Percentiles rank a stretch among this genome's conserved stretches.
These are phyloP conservation scores for Sesia bembeciformis DNA, from an alignment of 2,888 invertebrate genomes.

Conservation along the genomic window DNA sequence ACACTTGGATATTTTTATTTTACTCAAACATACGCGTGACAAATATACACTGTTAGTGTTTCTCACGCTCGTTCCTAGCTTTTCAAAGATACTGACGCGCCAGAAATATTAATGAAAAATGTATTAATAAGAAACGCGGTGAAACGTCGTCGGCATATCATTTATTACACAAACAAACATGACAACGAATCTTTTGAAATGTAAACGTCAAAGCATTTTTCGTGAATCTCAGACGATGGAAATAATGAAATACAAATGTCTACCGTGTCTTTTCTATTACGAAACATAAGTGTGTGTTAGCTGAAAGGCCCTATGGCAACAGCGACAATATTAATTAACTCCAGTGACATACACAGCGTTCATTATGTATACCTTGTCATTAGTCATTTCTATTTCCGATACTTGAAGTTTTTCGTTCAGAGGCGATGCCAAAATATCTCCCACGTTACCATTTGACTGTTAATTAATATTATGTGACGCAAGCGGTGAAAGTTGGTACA, in stretches of 20 bases:
- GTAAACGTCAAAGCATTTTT: constrained; percentile 46
- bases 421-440: constrained; percentile 51
- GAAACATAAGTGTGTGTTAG: constrained; percentile 19
- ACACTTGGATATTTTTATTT: constrained; percentile 23
- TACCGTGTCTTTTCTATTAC: constrained; percentile 34
- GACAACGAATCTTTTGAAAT: constrained; percentile 26
- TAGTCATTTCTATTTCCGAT: constrained; percentile 67
- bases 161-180: constrained; percentile 32
- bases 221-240: constrained; percentile 28
- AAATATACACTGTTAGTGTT: constrained; percentile 34
- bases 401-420: constrained; percentile 46
- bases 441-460: constrained; percentile 30
- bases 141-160: constrained; percentile 21
- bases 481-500: constrained; percentile 36
- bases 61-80: constrained; percentile 33
- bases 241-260: constrained; percentile 52
- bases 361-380: constrained; percentile 51
- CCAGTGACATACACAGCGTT: constrained; percentile 59
- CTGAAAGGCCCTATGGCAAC: constrained; percentile 26
- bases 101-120: neutral
- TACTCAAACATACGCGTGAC: constrained; percentile 29
- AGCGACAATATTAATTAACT: constrained; percentile 52
- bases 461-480: constrained; percentile 61
- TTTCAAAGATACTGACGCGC: neutral
- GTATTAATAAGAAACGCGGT: neutral